Conservation (phyloP, 2,797 vertebrate species). For the Erithacus rubecula region DNA sequence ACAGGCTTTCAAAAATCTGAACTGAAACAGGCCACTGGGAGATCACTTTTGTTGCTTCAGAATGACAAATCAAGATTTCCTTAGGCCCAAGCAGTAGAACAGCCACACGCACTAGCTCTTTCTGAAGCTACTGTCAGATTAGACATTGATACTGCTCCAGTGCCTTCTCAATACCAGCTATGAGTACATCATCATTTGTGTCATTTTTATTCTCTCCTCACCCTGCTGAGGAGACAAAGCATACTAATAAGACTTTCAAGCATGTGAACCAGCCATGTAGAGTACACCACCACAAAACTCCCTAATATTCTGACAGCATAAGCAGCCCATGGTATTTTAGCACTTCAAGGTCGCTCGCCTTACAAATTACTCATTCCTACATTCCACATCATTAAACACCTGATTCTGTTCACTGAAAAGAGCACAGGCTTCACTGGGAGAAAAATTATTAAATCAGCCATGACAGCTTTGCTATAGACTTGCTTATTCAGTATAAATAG, state of each 20-base stretch:
- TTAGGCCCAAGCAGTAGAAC: background rate
- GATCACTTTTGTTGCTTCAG: background rate
- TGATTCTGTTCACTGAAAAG: background rate
- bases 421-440: background rate
- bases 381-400: background rate
- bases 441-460: background rate
- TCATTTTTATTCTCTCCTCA: background rate
- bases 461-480: background rate
- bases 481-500: background rate
- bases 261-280: background rate
- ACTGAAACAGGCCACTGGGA: background rate
- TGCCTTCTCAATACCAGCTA: background rate
- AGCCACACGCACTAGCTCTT: background rate
- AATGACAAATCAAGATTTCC: background rate
- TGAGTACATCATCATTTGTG: background rate
- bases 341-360: background rate
- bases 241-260: background rate
- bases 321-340: background rate
- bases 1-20: background rate
- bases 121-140: background rate
- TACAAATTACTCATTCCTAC: background rate
- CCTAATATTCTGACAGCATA: background rate
- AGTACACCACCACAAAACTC: background rate
- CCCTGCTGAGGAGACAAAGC: background rate
- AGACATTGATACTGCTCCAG: background rate